phyloP scores from a whole-genome alignment of 2,797 vertebrate species.

The Helostoma temminkii region DNA sequence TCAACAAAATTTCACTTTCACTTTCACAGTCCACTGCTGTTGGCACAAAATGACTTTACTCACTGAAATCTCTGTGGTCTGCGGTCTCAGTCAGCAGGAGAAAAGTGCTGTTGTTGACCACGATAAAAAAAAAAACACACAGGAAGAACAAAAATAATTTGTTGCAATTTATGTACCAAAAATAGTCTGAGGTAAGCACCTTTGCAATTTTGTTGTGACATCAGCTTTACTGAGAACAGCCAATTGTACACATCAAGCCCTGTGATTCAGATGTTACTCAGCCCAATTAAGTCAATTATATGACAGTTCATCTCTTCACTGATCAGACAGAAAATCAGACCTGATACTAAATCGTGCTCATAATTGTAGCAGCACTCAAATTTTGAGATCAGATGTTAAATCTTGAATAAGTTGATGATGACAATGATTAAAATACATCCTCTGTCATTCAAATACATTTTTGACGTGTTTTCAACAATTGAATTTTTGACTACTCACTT shows the following conservation, averaged over 20 bases:
- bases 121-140: not conserved
- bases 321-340: slow-evolving; percentile 29
- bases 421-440: not conserved
- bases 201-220: slow-evolving; percentile 14
- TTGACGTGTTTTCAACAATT: not conserved
- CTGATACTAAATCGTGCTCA: slow-evolving; percentile 40
- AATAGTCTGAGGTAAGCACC: slow-evolving; percentile 5
- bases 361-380: slow-evolving; percentile 2
- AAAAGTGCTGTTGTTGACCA: not conserved
- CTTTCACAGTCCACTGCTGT: not conserved
- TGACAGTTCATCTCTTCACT: slow-evolving; percentile 12
- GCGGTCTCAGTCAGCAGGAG: too few relatives aligned
- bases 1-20: not conserved
- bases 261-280: slow-evolving; percentile 44
- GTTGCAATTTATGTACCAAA: not conserved
- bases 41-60: not conserved
- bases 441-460: not conserved
- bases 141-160: not conserved
- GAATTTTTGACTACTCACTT: too few relatives aligned
- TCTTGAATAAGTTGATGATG: slow-evolving; percentile 3
- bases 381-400: slow-evolving; percentile 13
- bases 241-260: slow-evolving; percentile 46
- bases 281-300: slow-evolving; percentile 57
- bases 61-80: too few relatives aligned
- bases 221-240: slow-evolving; percentile 20